These are phyloP conservation scores for Cygnus atratus DNA, from an alignment of 2,113 vertebrate species.

Conservation along the genomic window DNA sequence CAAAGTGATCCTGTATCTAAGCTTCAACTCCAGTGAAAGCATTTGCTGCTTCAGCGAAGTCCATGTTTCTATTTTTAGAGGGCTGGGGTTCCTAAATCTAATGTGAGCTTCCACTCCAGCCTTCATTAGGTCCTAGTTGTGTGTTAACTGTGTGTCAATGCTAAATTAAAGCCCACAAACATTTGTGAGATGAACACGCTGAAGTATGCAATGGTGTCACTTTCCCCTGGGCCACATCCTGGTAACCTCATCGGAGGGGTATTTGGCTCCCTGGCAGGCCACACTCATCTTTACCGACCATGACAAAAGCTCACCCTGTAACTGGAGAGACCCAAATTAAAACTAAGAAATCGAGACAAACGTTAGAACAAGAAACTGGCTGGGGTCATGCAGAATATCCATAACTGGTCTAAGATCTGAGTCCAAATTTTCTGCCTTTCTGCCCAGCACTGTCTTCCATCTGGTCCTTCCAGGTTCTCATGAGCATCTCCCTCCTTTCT, in stretches of 20 bases:
- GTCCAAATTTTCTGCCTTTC: not conserved
- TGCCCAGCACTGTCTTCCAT: rapidly evolving
- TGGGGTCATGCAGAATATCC: not conserved
- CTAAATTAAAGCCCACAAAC: not conserved
- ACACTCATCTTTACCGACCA: not conserved
- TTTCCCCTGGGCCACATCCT: not conserved
- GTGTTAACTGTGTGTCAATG: not conserved
- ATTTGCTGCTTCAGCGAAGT: not conserved
- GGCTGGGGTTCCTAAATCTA: not conserved
- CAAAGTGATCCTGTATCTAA: not conserved
- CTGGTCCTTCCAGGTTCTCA: not conserved
- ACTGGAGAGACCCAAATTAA: not conserved
- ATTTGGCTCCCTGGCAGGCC: not conserved
- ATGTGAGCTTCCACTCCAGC: not conserved
- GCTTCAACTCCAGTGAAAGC: not conserved
- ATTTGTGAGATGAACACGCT: not conserved
- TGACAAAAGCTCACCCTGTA: not conserved
- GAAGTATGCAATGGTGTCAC: not conserved
- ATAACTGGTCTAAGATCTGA: not conserved
- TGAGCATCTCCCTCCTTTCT: not conserved
- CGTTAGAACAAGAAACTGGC: not conserved
- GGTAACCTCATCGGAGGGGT: not conserved
- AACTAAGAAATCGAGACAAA: not conserved
- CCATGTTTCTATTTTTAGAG: not conserved
- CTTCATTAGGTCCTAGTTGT: not conserved